Percentiles rank a stretch among this genome's conserved stretches.
Conservation (phyloP, 2,113 vertebrate species). For the Ageneiosus marmoratus region DNA sequence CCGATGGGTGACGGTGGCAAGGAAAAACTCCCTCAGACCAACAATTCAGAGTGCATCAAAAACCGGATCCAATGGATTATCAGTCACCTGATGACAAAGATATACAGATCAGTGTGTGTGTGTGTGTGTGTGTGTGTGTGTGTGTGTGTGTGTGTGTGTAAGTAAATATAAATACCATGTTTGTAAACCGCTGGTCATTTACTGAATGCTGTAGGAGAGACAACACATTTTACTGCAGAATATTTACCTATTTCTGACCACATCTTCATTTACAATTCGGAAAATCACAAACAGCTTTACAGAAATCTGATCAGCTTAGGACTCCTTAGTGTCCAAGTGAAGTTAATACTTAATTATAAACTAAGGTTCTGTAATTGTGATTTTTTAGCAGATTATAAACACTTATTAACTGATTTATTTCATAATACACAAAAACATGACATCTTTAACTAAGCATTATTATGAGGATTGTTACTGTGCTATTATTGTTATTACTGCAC, state of each 20-base stretch:
- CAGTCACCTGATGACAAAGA: background rate
- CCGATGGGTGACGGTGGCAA: no score
- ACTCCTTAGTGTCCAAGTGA: background rate
- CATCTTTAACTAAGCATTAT: background rate
- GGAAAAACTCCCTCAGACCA: no score
- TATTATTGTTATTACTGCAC: background rate
- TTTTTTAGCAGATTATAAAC: background rate
- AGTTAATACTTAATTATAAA: background rate
- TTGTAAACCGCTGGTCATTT: background rate
- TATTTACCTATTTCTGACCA: background rate
- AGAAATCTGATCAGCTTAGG: background rate
- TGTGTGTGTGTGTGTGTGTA: background rate
- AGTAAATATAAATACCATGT: background rate
- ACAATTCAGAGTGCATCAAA: background rate
- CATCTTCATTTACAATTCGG: no score
- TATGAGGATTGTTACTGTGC: background rate
- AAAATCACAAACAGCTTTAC: background rate
- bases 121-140: background rate
- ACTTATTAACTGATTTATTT: background rate
- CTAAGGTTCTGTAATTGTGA: background rate
- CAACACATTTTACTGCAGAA: background rate
- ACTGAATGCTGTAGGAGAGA: constrained; percentile 6
- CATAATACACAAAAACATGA: background rate
- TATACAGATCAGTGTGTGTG: background rate
- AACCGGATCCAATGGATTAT: background rate